Percentiles rank a stretch among this genome's conserved stretches.
phyloP scores from a whole-genome alignment of 1,140 invertebrate species.

The Wiebesia pumilae region DNA sequence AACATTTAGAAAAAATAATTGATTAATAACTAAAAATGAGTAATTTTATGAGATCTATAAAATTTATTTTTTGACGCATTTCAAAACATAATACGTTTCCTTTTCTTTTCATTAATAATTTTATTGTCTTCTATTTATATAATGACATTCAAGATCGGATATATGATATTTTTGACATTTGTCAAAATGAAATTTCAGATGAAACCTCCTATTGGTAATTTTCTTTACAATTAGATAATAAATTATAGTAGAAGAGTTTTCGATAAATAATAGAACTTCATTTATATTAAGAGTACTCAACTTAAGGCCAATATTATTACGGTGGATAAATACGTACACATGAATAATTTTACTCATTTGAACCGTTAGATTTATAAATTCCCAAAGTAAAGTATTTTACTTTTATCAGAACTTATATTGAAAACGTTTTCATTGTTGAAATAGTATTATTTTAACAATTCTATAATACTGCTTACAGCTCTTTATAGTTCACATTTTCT shows the following conservation, averaged over 20 bases:
- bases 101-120: not conserved
- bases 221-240: not conserved
- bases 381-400: too few species aligned
- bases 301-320: not conserved
- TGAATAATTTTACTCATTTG: too few species aligned
- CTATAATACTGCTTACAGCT: not conserved
- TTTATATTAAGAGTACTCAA: not conserved
- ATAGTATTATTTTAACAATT: too few species aligned
- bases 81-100: not conserved
- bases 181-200: not conserved
- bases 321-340: too few species aligned
- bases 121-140: not conserved
- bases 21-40: not conserved
- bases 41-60: not conserved
- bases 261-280: not conserved
- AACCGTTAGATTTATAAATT: too few species aligned
- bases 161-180: not conserved
- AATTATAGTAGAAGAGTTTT: not conserved
- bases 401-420: too few species aligned
- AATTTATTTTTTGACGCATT: not conserved
- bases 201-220: not conserved
- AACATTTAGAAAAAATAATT: not conserved
- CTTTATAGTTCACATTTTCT: not conserved
- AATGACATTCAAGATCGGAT: not conserved
- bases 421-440: too few species aligned